phyloP scores from a whole-genome alignment of 2,113 vertebrate genomes.

The Alosa alosa region DNA sequence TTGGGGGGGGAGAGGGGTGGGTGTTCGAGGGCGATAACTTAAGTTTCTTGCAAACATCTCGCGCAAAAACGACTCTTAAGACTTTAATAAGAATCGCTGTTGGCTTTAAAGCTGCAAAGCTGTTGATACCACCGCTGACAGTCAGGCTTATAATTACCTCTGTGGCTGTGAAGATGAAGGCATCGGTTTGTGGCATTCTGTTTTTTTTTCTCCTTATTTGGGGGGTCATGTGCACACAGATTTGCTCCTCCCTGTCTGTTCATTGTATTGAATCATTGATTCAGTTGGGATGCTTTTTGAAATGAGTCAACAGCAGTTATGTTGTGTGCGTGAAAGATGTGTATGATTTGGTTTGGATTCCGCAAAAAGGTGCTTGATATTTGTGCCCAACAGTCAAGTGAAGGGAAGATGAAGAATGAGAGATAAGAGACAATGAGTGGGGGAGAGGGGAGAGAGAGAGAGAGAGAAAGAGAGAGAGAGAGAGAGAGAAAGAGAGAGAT shows the following conservation, averaged over 20 bases:
- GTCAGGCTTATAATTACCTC: conserved; percentile 37
- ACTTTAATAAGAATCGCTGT: conserved; percentile 40
- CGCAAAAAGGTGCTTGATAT: too few species aligned
- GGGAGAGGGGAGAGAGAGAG: neutral
- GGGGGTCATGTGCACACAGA: neutral
- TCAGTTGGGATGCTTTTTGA: neutral
- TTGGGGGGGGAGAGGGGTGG: neutral
- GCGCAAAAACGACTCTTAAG: conserved; percentile 28
- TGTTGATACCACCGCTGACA: conserved; percentile 36
- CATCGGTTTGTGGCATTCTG: conserved; percentile 19
- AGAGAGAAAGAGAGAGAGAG: neutral
- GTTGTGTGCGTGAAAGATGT: neutral
- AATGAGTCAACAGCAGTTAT: neutral
- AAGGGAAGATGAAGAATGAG: neutral
- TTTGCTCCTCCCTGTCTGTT: neutral
- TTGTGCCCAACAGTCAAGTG: neutral
- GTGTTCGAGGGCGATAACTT: conserved; percentile 37
- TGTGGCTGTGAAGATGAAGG: neutral
- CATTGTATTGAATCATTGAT: neutral
- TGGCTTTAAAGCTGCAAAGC: conserved; percentile 43
- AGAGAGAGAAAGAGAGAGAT: neutral
- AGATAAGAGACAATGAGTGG: neutral
- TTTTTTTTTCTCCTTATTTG: conserved; percentile 1
- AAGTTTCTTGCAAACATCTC: conserved; percentile 40
- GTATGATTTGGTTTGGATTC: too few species aligned